Evolutionary conservation across 1,140 invertebrate species (phyloP), one percentile per base, ranked within the genome.

Genomic region (Halictus rubicundus): DNA sequence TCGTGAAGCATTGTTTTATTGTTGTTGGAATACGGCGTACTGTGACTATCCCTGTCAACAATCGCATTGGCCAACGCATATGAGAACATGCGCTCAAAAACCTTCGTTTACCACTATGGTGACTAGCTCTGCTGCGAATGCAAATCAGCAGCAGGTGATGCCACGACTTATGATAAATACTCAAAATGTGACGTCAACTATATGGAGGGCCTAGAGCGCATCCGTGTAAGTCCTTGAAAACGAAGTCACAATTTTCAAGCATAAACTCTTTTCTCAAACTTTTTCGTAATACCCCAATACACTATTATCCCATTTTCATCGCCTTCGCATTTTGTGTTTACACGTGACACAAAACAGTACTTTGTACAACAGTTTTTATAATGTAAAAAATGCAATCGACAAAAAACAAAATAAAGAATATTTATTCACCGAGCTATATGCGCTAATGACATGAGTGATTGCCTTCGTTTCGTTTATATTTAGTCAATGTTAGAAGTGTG

Each of bases 11-110:
- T 95, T 97, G 81, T 97, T 97, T 90, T 98, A 98, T 92, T 98
- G 98, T 89, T 98, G 98, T 88, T 98, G 97, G 97, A 98, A 98
- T 92, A 98, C 98, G 0, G 96, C 97, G 49, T 99, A 99, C 90
- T 99, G 98, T 91, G 96, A 96, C 93, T 97, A 97, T 90, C 94
- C 95, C 5, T 98, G 98, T 87, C 97, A 97, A 89, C 93, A 95
- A 73, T 93, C 94, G 81, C 95, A 96, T 89, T 96, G 96, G 96
- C 74, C 93, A 0, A 89, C 90, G 14, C 96, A 96, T 88, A 94
- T 92, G 88, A 82, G 89, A 37, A 91, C 90, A 0, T 95, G 95
- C 79, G 88, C 88, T 9, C 92, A 93, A 57, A 88, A 90, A 66
- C 65, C 87, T 39, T 63, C 81, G 6, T 82, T 80, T 25, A 78